Evolutionary conservation across 2,113 vertebrate genomes (phyloP).

Genomic region (Okapia johnstoni): DNA sequence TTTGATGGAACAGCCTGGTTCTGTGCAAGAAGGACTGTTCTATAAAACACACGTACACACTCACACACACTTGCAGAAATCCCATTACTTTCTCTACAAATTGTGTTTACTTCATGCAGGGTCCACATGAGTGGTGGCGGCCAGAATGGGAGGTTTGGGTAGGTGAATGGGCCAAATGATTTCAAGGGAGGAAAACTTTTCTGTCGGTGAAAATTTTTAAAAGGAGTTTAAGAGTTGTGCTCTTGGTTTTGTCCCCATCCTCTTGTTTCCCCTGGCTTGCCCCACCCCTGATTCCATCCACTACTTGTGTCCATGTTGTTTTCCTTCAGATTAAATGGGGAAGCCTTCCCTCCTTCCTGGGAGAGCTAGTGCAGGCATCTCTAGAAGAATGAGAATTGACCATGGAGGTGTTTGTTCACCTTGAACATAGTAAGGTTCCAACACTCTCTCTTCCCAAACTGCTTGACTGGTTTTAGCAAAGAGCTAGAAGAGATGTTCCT

Average conservation of each 20-base stretch:
- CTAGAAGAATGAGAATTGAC: conserved; percentile 51
- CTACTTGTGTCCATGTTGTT: neutral
- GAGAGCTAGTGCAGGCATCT: conserved; percentile 13
- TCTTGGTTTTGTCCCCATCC: neutral
- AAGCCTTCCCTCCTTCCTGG: neutral
- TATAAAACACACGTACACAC: conserved; percentile 39
- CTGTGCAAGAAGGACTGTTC: conserved; percentile 74
- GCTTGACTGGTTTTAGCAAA: conserved; percentile 65
- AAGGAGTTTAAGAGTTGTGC: conserved; percentile 26
- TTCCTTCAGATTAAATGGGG: neutral
- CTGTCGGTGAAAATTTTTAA: conserved; percentile 33
- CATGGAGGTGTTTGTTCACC: conserved; percentile 52
- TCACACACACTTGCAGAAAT: conserved; percentile 45
- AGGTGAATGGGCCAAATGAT: neutral
- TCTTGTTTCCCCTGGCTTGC: neutral
- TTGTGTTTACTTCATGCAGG: neutral
- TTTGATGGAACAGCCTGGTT: conserved; percentile 83
- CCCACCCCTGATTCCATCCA: neutral
- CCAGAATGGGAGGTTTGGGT: neutral
- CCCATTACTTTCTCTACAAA: neutral
- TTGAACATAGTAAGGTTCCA: conserved; percentile 60
- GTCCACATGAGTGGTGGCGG: neutral
- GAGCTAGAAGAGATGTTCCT: conserved; percentile 65
- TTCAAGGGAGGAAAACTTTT: neutral
- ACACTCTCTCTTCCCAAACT: conserved; percentile 56